Conservation (phyloP, 1,140 invertebrate genomes). For the Cotesia glomerata region DNA sequence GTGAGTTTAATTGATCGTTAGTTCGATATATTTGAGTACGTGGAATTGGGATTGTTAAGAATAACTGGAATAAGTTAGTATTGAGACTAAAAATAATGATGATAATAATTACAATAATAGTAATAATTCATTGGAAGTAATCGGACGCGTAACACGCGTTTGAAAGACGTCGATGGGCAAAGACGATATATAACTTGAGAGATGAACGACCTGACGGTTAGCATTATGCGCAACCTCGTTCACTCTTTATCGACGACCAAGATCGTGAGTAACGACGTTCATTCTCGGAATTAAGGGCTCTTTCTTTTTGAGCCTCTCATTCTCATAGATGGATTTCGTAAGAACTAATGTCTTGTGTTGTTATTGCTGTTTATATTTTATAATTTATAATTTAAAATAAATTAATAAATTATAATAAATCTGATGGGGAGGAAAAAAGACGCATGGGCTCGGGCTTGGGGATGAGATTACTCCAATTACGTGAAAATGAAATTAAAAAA, state of each 20-base stretch:
- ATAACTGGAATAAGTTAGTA: neutral
- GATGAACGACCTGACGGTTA: slow-evolving; percentile 21
- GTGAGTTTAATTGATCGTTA: neutral
- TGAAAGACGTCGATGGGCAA: slow-evolving; percentile 19
- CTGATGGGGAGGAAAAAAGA: slow-evolving; percentile 33
- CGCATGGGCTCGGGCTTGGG: slow-evolving; percentile 36
- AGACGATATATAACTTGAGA: neutral
- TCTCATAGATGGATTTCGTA: neutral
- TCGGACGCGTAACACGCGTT: slow-evolving; percentile 15
- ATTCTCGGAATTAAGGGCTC: slow-evolving; percentile 27
- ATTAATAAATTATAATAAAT: neutral
- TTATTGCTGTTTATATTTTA: neutral
- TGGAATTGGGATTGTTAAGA: slow-evolving; percentile 1
- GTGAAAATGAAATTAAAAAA: slow-evolving; percentile 31
- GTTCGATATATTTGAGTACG: neutral
- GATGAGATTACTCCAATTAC: slow-evolving; percentile 47
- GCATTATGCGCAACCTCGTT: slow-evolving; percentile 27
- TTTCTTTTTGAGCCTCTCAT: slow-evolving; percentile 3
- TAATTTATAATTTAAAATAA: slow-evolving; percentile 21
- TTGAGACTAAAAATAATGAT: neutral
- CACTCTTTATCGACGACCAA: slow-evolving; percentile 25
- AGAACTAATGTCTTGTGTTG: neutral
- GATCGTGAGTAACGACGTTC: slow-evolving; percentile 33
- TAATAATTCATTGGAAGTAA: slow-evolving; percentile 15
- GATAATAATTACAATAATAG: neutral